Evolutionary conservation across 2,797 vertebrate species (phyloP).

Genomic region (Strix occidentalis): DNA sequence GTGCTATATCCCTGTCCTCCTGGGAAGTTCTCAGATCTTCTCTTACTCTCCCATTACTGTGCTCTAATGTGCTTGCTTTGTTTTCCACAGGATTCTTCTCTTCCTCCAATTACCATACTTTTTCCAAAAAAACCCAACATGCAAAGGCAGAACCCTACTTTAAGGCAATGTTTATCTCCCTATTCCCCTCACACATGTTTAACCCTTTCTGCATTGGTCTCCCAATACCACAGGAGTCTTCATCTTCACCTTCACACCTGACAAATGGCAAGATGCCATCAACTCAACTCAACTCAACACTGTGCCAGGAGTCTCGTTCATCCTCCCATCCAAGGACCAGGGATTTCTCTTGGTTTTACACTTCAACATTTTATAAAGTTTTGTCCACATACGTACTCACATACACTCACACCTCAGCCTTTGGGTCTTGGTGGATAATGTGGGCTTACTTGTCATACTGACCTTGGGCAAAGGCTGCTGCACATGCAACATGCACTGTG

Average conservation of each 20-base stretch:
- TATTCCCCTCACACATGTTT: not conserved
- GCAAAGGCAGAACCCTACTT: not conserved
- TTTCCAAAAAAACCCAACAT: not conserved
- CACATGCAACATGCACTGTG: not conserved
- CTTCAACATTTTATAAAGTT: not conserved
- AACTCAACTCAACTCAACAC: not conserved
- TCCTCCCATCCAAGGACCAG: not conserved
- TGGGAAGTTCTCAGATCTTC: not conserved
- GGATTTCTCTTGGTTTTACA: not conserved
- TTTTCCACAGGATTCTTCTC: not conserved
- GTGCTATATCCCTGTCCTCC: not conserved
- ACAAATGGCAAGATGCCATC: not conserved
- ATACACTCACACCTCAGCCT: not conserved
- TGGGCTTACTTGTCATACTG: not conserved
- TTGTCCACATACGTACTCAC: not conserved
- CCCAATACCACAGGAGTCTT: not conserved
- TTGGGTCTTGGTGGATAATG: not conserved
- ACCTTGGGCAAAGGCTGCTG: not conserved
- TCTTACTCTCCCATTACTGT: not conserved
- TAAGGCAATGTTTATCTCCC: not conserved
- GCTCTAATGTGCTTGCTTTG: not conserved
- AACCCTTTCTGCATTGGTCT: not conserved
- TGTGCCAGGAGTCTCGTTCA: fast-evolving
- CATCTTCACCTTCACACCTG: not conserved
- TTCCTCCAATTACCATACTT: not conserved